Percentiles rank a stretch among this genome's conserved stretches.
Evolutionary conservation across 2,113 vertebrate species (phyloP).

Genomic region (Alligator sinensis): DNA sequence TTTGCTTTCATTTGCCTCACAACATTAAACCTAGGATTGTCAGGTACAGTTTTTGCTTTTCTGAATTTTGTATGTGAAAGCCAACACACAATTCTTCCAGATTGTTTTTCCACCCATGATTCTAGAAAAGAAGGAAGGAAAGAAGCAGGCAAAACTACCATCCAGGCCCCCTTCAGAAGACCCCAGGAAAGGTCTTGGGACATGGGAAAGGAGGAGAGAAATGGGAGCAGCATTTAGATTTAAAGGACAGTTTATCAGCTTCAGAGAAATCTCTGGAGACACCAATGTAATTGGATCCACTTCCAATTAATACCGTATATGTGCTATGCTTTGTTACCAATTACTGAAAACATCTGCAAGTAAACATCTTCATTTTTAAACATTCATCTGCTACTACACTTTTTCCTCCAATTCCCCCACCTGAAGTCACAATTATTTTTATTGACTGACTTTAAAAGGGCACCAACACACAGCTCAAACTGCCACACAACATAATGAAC

Average conservation of each 20-base stretch:
- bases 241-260: conserved; percentile 9
- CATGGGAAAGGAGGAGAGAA: neutral
- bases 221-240: fast-evolving
- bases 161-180: neutral
- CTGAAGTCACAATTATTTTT: conserved; percentile 47
- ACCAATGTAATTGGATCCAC: conserved; percentile 31
- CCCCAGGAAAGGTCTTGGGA: fast-evolving
- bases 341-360: conserved; percentile 20
- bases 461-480: neutral
- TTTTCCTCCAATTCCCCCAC: conserved; percentile 24
- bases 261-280: conserved; percentile 42
- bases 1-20: neutral
- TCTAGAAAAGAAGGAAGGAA: neutral
- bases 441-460: conserved; percentile 61
- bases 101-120: neutral
- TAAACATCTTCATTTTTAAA: conserved; percentile 32
- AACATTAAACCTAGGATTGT: fast-evolving
- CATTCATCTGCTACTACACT: conserved; percentile 38
- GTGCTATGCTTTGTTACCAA: conserved; percentile 23
- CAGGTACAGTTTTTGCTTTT: neutral
- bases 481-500: conserved; percentile 9
- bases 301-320: conserved; percentile 44
- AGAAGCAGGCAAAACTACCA: fast-evolving
- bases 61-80: neutral
- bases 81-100: neutral